Conservation (phyloP, 2,888 invertebrate species). For the Apamea sordens region DNA sequence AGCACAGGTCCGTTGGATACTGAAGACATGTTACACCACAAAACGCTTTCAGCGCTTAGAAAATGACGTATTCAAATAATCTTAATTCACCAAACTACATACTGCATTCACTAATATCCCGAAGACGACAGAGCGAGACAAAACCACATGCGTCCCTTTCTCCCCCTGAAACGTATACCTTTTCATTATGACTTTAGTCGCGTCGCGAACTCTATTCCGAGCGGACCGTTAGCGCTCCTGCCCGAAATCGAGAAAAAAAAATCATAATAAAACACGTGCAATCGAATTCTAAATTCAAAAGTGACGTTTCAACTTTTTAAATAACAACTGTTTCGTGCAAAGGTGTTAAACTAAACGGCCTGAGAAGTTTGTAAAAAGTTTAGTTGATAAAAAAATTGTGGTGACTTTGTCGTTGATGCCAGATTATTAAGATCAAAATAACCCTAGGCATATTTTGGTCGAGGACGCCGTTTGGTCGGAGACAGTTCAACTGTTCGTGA, state of each 20-base stretch:
- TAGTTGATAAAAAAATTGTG: constrained; percentile 55
- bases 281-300: constrained; percentile 65
- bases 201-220: constrained; percentile 56
- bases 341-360: constrained; percentile 26
- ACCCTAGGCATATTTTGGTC: constrained; percentile 75
- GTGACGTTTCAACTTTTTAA: constrained; percentile 65
- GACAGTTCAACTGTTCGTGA: constrained; percentile 68
- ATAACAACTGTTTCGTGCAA: constrained; percentile 27
- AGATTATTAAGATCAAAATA: constrained; percentile 77
- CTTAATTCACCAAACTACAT: constrained; percentile 60
- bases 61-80: constrained; percentile 34
- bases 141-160: constrained; percentile 47
- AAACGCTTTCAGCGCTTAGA: neutral
- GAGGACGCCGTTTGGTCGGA: constrained; percentile 70
- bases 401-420: constrained; percentile 72
- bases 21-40: neutral
- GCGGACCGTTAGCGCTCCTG: constrained; percentile 49
- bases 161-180: constrained; percentile 67
- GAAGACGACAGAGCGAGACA: constrained; percentile 56
- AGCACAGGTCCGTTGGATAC: neutral
- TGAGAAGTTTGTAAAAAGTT: constrained; percentile 61
- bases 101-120: constrained; percentile 68
- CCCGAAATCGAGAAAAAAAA: constrained; percentile 37
- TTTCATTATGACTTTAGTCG: constrained; percentile 70
- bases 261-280: constrained; percentile 63